phyloP scores from a whole-genome alignment of 2,113 vertebrate genomes.

The Colistium nudipinnis region DNA sequence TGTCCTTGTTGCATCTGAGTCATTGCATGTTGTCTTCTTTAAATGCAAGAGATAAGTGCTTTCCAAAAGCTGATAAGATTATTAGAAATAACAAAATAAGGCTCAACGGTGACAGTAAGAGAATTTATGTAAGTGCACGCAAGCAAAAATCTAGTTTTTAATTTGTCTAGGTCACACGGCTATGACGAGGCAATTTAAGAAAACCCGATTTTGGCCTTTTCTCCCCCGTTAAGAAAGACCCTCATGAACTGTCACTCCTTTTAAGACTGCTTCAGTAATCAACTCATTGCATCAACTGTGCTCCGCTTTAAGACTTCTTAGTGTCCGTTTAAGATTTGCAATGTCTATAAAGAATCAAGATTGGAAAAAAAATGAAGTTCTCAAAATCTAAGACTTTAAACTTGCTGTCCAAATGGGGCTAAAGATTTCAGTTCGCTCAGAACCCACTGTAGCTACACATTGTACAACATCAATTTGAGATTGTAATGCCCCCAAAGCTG shows the following conservation, averaged over 20 bases:
- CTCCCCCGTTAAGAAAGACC: conserved; percentile 40
- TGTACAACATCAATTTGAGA: conserved; percentile 87
- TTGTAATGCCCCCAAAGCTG: conserved; percentile 92
- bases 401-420: conserved; percentile 74
- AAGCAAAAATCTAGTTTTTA: conserved; percentile 32
- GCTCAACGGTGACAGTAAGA: conserved; percentile 37
- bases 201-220: conserved; percentile 47
- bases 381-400: conserved; percentile 81
- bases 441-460: conserved; percentile 75
- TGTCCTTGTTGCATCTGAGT: conserved; percentile 34
- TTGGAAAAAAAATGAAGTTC: conserved; percentile 66
- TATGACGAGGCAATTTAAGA: conserved; percentile 34
- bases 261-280: conserved; percentile 79
- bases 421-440: conserved; percentile 79
- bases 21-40: conserved; percentile 34
- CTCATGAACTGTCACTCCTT: conserved; percentile 53
- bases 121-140: conserved; percentile 53
- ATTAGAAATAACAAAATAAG: conserved; percentile 39
- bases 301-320: conserved; percentile 84
- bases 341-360: conserved; percentile 78
- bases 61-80: conserved; percentile 36
- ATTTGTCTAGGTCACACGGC: conserved; percentile 10
- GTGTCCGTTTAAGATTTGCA: conserved; percentile 82
- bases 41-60: conserved; percentile 44
- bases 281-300: conserved; percentile 67